These are phyloP conservation scores for Meles meles DNA, from an alignment of 2,113 vertebrate genomes.

Conservation along the genomic window DNA sequence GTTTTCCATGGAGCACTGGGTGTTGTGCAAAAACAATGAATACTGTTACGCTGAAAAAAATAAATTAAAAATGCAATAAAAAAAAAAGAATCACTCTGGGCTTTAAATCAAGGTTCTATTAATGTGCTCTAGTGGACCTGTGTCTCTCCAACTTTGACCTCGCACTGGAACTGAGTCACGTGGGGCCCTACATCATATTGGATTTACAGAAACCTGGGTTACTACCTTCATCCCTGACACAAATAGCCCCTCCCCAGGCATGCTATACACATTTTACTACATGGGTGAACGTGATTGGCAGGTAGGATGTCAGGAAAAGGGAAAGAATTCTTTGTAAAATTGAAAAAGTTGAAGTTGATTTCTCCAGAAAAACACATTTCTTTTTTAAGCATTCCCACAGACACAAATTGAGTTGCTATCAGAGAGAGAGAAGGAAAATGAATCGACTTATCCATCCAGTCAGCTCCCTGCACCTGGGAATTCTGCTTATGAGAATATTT, in stretches of 20 bases:
- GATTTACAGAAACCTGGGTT: not conserved
- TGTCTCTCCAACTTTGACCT: not conserved
- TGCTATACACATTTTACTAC: not conserved
- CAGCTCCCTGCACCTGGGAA: not conserved
- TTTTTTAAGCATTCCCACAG: not conserved
- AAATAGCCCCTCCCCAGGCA: not conserved
- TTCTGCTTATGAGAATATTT: not conserved
- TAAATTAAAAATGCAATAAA: too few species aligned
- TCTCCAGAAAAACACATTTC: not conserved
- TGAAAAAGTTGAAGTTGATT: not conserved
- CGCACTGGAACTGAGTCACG: not conserved
- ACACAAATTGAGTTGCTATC: not conserved
- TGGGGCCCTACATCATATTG: not conserved
- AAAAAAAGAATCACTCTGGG: not conserved
- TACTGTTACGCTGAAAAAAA: too few species aligned
- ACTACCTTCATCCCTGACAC: fast-evolving
- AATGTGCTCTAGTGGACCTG: not conserved
- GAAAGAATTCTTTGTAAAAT: not conserved
- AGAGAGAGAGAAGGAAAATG: not conserved
- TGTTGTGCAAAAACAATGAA: too few species aligned
- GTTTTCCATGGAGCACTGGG: too few species aligned
- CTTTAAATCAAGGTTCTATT: not conserved
- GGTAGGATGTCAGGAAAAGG: not conserved
- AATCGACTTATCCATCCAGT: not conserved
- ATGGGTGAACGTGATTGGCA: not conserved